Base-by-base conservation (phyloP, 2,888 invertebrate genomes). In the Eupithecia tripunctaria region DNA sequence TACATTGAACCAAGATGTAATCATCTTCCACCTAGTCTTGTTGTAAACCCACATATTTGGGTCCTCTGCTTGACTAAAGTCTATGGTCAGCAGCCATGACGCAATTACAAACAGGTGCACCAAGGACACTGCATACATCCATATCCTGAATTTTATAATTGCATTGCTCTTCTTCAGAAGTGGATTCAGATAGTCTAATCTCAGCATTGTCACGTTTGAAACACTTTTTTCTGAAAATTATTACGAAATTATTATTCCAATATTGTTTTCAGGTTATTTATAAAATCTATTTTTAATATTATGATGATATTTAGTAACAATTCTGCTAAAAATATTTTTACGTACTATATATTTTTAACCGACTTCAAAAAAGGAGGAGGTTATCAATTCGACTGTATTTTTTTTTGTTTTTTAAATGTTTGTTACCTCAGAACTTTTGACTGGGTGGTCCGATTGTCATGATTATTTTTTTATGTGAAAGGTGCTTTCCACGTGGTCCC, bases 1-100 rank as follows among this genome's bases (percentile, higher is more conserved):
- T 81, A 93, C 93, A 84, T 93, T 93, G 76, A 92, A 92, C 93
- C 93, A 93, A 12, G 89, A 84, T 0, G 93, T 93, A 25, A 93
- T 88, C 59, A 93, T 82, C 81, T 89, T 90, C 87, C 91, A 93
- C 72, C 86, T 88, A 15, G 85, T 80, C 62, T 82, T 85, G 36
- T 88, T 81, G 72, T 92, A 93, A 62, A 84, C 65, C 77, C 86
- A 80, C 14, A 93, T 70, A 29, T 79, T 81, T 7, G 86, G 88
- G 75, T 92, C 89, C 56, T 87, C 85, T 1, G 85, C 82, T 18
- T 82, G 71, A n/a, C 84, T 84, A 69, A 91, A 93, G 71, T 93
- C 91, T 51, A 89, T 88, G 1, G 80, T 82, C 7, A 93, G 71
- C 56, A 93, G 71, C 65, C 80, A 82, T 15, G 75, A 70, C 0